Evolutionary conservation across 2,113 vertebrate genomes (phyloP).

Genomic region (Hippocampus guttulatus): DNA sequence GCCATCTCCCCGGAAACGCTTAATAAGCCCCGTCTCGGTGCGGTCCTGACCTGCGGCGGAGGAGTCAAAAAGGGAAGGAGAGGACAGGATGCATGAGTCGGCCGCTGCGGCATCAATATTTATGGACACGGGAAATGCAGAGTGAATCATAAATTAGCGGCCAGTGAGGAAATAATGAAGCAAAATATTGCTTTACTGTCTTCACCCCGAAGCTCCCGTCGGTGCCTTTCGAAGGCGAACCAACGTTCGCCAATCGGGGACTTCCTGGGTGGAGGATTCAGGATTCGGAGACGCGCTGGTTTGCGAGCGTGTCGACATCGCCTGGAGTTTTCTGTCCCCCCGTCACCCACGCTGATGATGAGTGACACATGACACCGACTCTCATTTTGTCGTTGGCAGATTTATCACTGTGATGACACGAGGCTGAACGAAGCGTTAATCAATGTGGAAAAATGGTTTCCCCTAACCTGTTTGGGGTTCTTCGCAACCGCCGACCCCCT

Average conservation of each 20-base stretch:
- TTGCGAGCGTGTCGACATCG: constrained; percentile 32
- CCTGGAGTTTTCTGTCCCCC: constrained; percentile 24
- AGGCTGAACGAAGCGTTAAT: not conserved
- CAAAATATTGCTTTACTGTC: constrained; percentile 6
- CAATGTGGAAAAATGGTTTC: constrained; percentile 16
- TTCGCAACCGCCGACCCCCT: not conserved
- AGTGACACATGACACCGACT: constrained; percentile 51
- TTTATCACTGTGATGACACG: not conserved
- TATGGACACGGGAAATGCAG: constrained; percentile 45
- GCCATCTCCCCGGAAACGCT: constrained; percentile 96
- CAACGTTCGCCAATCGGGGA: constrained; percentile 14
- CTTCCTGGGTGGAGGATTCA: constrained; percentile 31
- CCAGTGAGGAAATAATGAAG: constrained; percentile 35
- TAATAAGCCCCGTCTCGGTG: constrained; percentile 93
- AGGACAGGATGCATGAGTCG: constrained; percentile 1
- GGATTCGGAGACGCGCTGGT: constrained; percentile 17
- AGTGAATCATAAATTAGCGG: constrained; percentile 53
- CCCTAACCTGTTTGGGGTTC: not conserved
- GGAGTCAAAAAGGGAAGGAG: constrained; percentile 26
- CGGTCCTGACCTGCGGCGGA: constrained; percentile 87
- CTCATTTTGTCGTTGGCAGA: constrained; percentile 37
- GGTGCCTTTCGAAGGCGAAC: not conserved
- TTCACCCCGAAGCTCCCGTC: not conserved
- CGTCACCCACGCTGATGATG: constrained; percentile 29
- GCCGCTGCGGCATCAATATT: constrained; percentile 51